Percentiles rank a stretch among this genome's conserved stretches.
These are phyloP conservation scores for Euura lappo DNA, from an alignment of 1,140 invertebrate species.

Conservation along the genomic window DNA sequence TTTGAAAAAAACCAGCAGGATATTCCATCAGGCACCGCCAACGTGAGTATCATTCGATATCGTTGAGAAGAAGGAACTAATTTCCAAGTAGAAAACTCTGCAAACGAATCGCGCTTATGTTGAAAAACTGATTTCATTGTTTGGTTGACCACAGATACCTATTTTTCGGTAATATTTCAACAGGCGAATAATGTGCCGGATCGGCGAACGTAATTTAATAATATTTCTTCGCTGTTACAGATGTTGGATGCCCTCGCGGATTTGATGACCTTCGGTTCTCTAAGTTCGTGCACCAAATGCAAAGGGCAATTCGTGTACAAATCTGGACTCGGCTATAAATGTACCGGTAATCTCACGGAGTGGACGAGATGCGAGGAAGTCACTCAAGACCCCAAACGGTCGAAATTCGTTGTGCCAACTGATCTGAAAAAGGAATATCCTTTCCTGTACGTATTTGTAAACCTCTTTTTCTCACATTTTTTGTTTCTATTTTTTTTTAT, in stretches of 20 bases:
- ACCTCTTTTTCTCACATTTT: background rate
- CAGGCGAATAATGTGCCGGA: no score
- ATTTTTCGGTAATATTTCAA: no score
- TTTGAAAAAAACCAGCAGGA: slow-evolving; percentile 78
- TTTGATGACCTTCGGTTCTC: slow-evolving; percentile 85
- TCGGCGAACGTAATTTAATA: no score
- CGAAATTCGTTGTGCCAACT: slow-evolving; percentile 75
- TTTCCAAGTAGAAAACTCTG: no score
- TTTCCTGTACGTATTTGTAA: slow-evolving; percentile 62
- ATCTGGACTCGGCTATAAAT: slow-evolving; percentile 78
- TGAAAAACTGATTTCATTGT: background rate
- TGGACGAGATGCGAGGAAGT: slow-evolving; percentile 88
- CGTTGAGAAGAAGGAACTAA: no score
- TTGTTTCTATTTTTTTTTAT: no score
- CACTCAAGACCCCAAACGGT: slow-evolving; percentile 75
- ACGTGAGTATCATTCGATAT: slow-evolving; percentile 56
- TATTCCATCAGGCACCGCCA: slow-evolving; percentile 67
- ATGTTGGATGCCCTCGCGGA: slow-evolving; percentile 82
- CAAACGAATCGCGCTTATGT: background rate
- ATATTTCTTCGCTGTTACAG: slow-evolving; percentile 55
- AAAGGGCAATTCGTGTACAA: slow-evolving; percentile 76
- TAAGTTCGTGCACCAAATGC: slow-evolving; percentile 82
- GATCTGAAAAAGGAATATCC: slow-evolving; percentile 66
- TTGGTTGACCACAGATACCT: no score
- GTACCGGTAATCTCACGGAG: slow-evolving; percentile 82